A percentile compares a stretch with the other conserved stretches of the same genome.
These are phyloP conservation scores for Noctilio leporinus DNA, from an alignment of 2,113 vertebrate species.

Conservation along the genomic window DNA sequence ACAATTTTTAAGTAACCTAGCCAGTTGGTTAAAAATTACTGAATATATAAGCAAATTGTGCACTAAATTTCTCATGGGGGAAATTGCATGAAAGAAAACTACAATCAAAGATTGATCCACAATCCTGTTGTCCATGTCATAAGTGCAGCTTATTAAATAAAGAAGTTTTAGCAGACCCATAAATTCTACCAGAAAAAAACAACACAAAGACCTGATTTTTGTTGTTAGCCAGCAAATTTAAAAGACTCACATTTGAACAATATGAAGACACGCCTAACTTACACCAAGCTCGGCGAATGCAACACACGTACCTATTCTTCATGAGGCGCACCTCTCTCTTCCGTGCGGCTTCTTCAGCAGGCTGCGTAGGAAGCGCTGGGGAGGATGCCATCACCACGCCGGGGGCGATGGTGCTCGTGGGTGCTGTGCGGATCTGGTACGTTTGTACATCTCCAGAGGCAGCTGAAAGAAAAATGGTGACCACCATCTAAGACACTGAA, in stretches of 20 bases:
- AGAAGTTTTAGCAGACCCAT: background rate
- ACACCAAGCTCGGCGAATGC: background rate
- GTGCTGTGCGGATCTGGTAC: conserved; percentile 96
- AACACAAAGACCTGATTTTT: background rate
- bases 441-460: conserved; percentile 97
- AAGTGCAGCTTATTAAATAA: background rate
- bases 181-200: conserved; percentile 10
- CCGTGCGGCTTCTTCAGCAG: conserved; percentile 92
- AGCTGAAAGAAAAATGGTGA: conserved; percentile 74
- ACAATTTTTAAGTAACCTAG: conserved; percentile 14
- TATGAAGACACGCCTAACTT: background rate
- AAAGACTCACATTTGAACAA: background rate
- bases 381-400: conserved; percentile 97
- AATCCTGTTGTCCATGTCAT: background rate
- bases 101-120: background rate
- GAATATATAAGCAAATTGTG: background rate
- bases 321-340: conserved; percentile 98
- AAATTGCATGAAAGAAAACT: background rate
- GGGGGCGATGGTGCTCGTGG: conserved; percentile 91
- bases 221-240: background rate
- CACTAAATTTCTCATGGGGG: background rate
- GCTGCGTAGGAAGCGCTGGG: conserved; percentile 88
- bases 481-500: background rate
- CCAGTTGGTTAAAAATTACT: background rate
- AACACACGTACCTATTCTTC: conserved; percentile 92